phyloP scores from a whole-genome alignment of 2,888 invertebrate genomes.

The Caradrina clavipalpis region DNA sequence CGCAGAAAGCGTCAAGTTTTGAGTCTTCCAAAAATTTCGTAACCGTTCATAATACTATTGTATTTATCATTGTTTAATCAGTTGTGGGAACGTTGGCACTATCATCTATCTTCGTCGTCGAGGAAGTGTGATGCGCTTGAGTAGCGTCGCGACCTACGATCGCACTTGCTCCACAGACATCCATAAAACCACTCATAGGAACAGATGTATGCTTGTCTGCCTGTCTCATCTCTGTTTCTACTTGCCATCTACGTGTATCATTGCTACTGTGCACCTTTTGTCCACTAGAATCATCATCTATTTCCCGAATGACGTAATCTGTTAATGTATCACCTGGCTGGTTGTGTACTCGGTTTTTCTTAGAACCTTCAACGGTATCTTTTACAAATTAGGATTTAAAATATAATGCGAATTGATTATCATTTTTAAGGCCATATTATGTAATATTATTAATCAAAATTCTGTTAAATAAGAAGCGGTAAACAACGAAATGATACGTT shows the following conservation, averaged over 20 bases:
- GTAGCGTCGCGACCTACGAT: conserved; percentile 69
- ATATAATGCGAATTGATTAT: conserved; percentile 13
- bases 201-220: conserved; percentile 13
- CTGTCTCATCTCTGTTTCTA: conserved; percentile 29
- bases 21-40: conserved; percentile 3
- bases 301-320: conserved; percentile 31
- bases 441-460: conserved; percentile 6
- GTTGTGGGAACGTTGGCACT: conserved; percentile 45
- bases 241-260: conserved; percentile 24
- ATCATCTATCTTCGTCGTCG: conserved; percentile 40
- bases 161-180: conserved; percentile 55
- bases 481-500: conserved; percentile 24
- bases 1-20: no score
- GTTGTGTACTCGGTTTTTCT: background rate
- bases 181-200: conserved; percentile 42
- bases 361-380: conserved; percentile 8
- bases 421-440: conserved; percentile 14
- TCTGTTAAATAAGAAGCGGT: conserved; percentile 28
- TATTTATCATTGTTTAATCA: conserved; percentile 58
- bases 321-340: background rate
- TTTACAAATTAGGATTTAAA: background rate
- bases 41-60: conserved; percentile 11
- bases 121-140: conserved; percentile 68
- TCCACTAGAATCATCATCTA: conserved; percentile 12
- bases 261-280: conserved; percentile 12